phyloP scores from a whole-genome alignment of 2,888 invertebrate genomes.

The Zygaena filipendulae region DNA sequence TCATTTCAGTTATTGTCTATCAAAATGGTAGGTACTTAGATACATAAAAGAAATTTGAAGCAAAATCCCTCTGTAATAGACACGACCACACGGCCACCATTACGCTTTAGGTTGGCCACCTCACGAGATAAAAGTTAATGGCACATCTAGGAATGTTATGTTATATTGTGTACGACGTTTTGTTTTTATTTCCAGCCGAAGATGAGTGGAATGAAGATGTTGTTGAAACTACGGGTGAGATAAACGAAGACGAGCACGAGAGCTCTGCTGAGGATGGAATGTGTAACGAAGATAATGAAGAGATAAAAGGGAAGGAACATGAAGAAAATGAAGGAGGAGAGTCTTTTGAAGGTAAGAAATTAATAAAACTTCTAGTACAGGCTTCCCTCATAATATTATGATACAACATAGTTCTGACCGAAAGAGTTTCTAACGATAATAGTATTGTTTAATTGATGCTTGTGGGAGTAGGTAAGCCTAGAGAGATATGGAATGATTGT shows the following conservation, averaged over 20 bases:
- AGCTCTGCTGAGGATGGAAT: constrained; percentile 24
- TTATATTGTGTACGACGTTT: constrained; percentile 1
- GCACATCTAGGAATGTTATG: background rate
- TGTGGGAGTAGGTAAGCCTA: constrained; percentile 6
- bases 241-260: constrained; percentile 21
- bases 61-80: too few species aligned
- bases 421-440: background rate
- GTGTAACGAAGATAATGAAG: constrained; percentile 23
- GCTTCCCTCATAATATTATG: constrained; percentile 16
- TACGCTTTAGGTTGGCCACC: constrained; percentile 3
- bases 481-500: constrained; percentile 7
- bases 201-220: constrained; percentile 49
- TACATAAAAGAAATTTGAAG: too few species aligned
- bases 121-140: background rate
- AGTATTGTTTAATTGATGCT: background rate
- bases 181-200: constrained; percentile 33
- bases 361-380: background rate
- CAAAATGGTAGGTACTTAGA: too few species aligned
- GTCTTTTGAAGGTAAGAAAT: background rate
- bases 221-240: constrained; percentile 15
- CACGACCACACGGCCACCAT: too few species aligned
- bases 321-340: constrained; percentile 17
- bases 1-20: too few species aligned
- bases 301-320: constrained; percentile 24
- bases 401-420: too few species aligned